phyloP scores from a whole-genome alignment of 2,888 invertebrate species.

The Selenia dentaria region DNA sequence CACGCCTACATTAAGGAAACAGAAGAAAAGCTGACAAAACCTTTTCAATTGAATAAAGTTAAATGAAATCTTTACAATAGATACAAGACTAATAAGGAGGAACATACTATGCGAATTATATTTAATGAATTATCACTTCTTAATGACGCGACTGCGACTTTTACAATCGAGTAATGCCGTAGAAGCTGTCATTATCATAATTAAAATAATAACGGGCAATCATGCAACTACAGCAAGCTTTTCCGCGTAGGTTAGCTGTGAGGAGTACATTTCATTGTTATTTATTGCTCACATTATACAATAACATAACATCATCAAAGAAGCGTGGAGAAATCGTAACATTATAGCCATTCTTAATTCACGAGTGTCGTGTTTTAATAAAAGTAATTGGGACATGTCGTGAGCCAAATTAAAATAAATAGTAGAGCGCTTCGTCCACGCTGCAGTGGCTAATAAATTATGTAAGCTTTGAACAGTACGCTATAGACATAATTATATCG shows the following conservation, averaged over 20 bases:
- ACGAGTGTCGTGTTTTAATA: slow-evolving; percentile 32
- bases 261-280: slow-evolving; percentile 20
- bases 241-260: slow-evolving; percentile 50
- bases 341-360: slow-evolving; percentile 2
- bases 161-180: slow-evolving; percentile 5
- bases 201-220: slow-evolving; percentile 34
- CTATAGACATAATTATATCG: slow-evolving; percentile 35
- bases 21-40: slow-evolving; percentile 29
- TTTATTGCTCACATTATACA: slow-evolving; percentile 34
- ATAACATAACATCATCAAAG: slow-evolving; percentile 31
- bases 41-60: slow-evolving; percentile 13
- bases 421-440: slow-evolving; percentile 29
- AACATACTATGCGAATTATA: slow-evolving; percentile 5
- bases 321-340: slow-evolving; percentile 23
- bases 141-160: slow-evolving; percentile 15
- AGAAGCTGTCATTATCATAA: slow-evolving; percentile 30
- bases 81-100: slow-evolving; percentile 4
- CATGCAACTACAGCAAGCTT: slow-evolving; percentile 31
- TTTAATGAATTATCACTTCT: slow-evolving; percentile 24
- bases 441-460: slow-evolving; percentile 56
- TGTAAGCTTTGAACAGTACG: slow-evolving; percentile 43
- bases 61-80: slow-evolving; percentile 14
- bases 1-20: slow-evolving; percentile 34
- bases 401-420: slow-evolving; percentile 46
- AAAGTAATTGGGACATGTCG: slow-evolving; percentile 44